A percentile compares a stretch with the other conserved stretches of the same genome.
Conservation (phyloP, 2,888 invertebrate genomes). For the Phortica magna region DNA sequence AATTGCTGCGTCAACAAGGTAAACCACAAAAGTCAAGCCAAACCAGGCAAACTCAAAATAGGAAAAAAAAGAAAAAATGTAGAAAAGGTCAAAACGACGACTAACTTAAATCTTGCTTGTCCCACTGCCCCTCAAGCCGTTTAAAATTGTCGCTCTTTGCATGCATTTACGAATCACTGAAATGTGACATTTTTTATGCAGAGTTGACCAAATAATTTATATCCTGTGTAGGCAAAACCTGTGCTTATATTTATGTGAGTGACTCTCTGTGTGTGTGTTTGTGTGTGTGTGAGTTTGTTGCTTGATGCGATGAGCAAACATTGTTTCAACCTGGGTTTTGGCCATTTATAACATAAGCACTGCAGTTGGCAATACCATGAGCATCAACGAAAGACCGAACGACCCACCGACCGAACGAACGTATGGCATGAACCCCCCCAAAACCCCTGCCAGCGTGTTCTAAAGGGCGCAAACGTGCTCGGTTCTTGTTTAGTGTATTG, state of each 20-base stretch:
- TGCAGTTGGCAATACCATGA: constrained; percentile 13
- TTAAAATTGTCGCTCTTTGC: constrained; percentile 12
- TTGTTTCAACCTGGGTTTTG: constrained; percentile 22
- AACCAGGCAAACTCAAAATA: not conserved
- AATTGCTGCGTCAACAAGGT: constrained; percentile 25
- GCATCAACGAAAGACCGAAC: not conserved
- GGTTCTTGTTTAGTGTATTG: constrained; percentile 21
- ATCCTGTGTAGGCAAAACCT: constrained; percentile 17
- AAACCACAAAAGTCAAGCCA: not conserved
- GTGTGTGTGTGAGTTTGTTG: constrained; percentile 1
- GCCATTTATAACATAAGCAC: constrained; percentile 31
- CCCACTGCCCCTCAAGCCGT: not conserved
- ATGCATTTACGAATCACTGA: constrained; percentile 7
- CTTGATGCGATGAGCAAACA: constrained; percentile 19
- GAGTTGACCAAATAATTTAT: constrained; percentile 27
- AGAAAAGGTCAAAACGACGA: not conserved
- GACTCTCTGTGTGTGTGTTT: not conserved
- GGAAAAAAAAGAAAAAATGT: not conserved
- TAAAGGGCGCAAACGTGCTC: not conserved
- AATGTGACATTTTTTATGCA: constrained; percentile 15
- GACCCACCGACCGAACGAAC: not conserved
- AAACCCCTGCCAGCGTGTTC: not conserved
- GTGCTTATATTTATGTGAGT: not conserved
- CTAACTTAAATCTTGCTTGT: not conserved
- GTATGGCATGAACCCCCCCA: not conserved